Evolutionary conservation across 2,888 invertebrate species (phyloP), one percentile per base, ranked within the genome.

Genomic region (Lasioglossum lativentre): DNA sequence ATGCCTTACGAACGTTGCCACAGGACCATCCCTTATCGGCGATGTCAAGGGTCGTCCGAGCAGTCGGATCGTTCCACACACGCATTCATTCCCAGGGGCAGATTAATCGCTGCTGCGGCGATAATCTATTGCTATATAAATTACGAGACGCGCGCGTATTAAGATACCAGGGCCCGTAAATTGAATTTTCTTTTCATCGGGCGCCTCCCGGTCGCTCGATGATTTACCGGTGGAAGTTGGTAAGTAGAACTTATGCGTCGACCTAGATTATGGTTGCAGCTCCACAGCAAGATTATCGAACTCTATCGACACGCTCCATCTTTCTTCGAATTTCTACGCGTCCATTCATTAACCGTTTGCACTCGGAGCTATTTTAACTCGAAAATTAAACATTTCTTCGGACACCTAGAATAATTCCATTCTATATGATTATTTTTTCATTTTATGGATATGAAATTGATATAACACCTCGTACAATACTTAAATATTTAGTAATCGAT

Each of bases 41-140:
- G 86, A n/a, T 88, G 86, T 83, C 88, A 88, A 80, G 88, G 88
- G 88, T 88, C 88, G 88, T 73, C 76, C 63, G 72, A 38, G 2
- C 83, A 70, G 45, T 56, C 66, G 73, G 79, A 83, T 83, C 66
- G 80, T 23, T 70, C 71, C 78, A 68, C 34, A 68, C 34, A 34
- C 83, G 56, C 66, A 38, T 80, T 79, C 83, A 73, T 82, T 72
- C 63, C 68, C 47, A 34, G 52, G 27, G 80, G 77, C 75, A 75
- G 88, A 89, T 89, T 85, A 89, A 89, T 89, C 85, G 72, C n/a
- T 40, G 40, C 75, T 40, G 66, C 66, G 84, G 75, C 81, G 83
- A 88, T 86, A 85, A 83, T 88, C 82, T 86, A 83, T 76, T 42
- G 75, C 66, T 74, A 73, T 72, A 86, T 86, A 83, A 83, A 83